Evolutionary conservation across 2,797 vertebrate genomes (phyloP), one percentile per base, ranked within the genome.

Genomic region (Tiaroga cobitis): DNA sequence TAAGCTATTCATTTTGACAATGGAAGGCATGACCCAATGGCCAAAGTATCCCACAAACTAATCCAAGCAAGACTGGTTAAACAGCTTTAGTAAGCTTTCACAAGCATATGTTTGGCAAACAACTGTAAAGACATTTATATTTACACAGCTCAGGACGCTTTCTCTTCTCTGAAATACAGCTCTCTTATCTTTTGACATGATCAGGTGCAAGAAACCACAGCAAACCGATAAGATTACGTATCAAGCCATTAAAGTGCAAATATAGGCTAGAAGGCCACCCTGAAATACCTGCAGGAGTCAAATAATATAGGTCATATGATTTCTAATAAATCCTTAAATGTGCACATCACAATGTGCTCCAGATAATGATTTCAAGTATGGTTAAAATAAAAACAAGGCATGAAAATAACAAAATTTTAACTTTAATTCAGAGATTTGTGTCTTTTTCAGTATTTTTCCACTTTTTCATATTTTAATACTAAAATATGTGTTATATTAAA

Each of bases 1-100:
- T 80, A 85, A 72, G 69, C 51, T 63, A 26, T 49, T 77, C 29
- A 59, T 5, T 67, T 68, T 49, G 81, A 77, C 63, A 89, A 49
- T 39, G 76, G 79, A 51, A 73, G 24, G 18, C 15, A 72, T 39
- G 84, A 86, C 37, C 82, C 63, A 43, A 54, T 70, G 75, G 78
- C 49, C 37, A 46, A 10, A 69, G 82, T 21, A 76, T 37, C 76
- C 41, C 79, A 81, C 54, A 70, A 77, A 84, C 43, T 65, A 74
- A 78, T 63, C 41, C 69, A 68, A 37, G 29, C 72, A 51, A 34
- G 15, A 87, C 81, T 39, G 7, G 54, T 46, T 76, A 75, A 83
- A 78, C 74, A 24, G 82, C 37, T 78, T 84, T 59, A 78, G 65
- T 26, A 8, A 51, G 72, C 70, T 63, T 75, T 68, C 5, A 19